Percentiles rank a stretch among this genome's conserved stretches.
phyloP scores from a whole-genome alignment of 35 echinoderm and acorn worm species.

The Apostichopus japonicus region DNA sequence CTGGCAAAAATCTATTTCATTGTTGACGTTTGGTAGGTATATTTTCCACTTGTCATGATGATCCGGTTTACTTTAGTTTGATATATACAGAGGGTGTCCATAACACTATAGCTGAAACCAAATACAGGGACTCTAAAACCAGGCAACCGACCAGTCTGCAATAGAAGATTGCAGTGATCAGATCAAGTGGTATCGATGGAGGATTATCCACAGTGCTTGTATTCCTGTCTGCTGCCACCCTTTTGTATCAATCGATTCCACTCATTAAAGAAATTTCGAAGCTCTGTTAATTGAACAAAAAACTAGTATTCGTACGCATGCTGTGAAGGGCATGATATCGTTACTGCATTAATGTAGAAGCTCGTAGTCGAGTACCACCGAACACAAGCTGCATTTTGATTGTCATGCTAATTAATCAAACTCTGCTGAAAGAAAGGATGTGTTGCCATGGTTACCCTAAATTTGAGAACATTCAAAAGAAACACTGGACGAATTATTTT shows the following conservation, averaged over 20 bases:
- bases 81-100: not conserved
- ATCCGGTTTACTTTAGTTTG: not conserved
- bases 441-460: too few species aligned
- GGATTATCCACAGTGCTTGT: not conserved
- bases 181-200: not conserved
- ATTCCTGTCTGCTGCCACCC: not conserved
- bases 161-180: not conserved
- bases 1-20: constrained; percentile 10
- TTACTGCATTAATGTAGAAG: too few species aligned
- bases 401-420: too few species aligned
- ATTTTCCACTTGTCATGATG: constrained; percentile 7
- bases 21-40: not conserved
- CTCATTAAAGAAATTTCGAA: too few species aligned
- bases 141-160: not conserved
- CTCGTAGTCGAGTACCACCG: too few species aligned
- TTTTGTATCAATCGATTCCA: not conserved
- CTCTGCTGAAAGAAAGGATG: too few species aligned
- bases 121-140: not conserved
- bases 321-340: too few species aligned
- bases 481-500: too few species aligned
- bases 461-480: too few species aligned
- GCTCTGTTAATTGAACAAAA: too few species aligned
- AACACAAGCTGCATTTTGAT: too few species aligned
- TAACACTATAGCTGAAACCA: not conserved
- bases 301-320: too few species aligned